phyloP scores from a whole-genome alignment of 2,888 invertebrate genomes.

The Archaeoteleia sp. region DNA sequence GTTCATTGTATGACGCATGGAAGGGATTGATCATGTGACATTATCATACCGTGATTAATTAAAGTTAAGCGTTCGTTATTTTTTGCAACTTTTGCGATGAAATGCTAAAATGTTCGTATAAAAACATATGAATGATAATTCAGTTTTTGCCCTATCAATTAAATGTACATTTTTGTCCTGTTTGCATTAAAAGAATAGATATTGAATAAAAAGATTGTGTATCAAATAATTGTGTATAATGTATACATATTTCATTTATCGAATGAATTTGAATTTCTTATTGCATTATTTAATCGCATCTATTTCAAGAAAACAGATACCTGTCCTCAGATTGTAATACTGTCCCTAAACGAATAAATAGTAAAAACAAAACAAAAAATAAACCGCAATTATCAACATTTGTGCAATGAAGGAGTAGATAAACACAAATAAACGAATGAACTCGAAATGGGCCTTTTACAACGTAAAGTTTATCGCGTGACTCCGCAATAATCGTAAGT shows the following conservation, averaged over 20 bases:
- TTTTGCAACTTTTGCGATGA: slow-evolving; percentile 13
- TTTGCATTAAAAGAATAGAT: slow-evolving; percentile 7
- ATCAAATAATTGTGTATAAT: too few relatives aligned
- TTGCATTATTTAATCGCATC: too few relatives aligned
- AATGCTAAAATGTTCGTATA: slow-evolving; percentile 19
- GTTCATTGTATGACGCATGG: neutral
- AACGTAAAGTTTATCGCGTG: slow-evolving; percentile 33
- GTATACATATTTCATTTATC: too few relatives aligned
- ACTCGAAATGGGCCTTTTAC: slow-evolving; percentile 32
- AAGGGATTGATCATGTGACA: slow-evolving; percentile 17
- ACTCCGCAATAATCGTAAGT: slow-evolving; percentile 33
- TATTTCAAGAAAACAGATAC: too few relatives aligned
- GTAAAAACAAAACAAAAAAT: slow-evolving; percentile 3
- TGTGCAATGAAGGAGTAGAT: slow-evolving; percentile 14
- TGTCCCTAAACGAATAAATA: too few relatives aligned
- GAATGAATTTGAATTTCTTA: too few relatives aligned
- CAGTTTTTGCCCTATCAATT: slow-evolving; percentile 18
- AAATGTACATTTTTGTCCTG: slow-evolving; percentile 16
- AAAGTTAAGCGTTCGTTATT: slow-evolving; percentile 17
- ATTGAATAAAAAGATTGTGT: too few relatives aligned
- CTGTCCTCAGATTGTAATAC: too few relatives aligned
- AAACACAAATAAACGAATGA: slow-evolving; percentile 18
- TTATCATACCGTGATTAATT: slow-evolving; percentile 26
- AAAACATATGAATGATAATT: slow-evolving; percentile 17
- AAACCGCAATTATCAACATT: slow-evolving; percentile 20